Evolutionary conservation across 2,113 vertebrate species (phyloP).

Genomic region (Cynoglossus semilaevis): DNA sequence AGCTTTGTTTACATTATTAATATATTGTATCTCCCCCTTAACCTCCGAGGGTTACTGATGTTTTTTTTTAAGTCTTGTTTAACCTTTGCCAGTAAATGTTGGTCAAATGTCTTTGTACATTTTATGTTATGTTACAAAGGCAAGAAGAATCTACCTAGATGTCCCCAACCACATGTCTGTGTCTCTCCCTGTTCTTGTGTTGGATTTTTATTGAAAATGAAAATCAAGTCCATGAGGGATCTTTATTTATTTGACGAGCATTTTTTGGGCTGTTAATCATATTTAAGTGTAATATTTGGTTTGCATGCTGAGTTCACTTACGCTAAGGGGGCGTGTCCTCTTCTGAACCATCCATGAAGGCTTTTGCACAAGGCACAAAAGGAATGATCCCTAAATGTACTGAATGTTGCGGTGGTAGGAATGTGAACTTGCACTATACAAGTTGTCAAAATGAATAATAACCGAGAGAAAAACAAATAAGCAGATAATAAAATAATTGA

Average conservation of each 20-base stretch:
- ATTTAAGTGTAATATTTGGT: slow-evolving; percentile 53
- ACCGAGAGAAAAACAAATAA: slow-evolving; percentile 39
- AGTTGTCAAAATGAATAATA: slow-evolving; percentile 55
- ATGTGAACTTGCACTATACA: slow-evolving; percentile 73
- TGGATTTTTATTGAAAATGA: slow-evolving; percentile 63
- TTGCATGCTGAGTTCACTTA: slow-evolving; percentile 47
- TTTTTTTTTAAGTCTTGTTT: slow-evolving; percentile 53
- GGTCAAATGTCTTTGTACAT: slow-evolving; percentile 57
- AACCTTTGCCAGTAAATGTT: slow-evolving; percentile 65
- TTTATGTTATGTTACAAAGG: slow-evolving; percentile 57
- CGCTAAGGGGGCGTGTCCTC: slow-evolving; percentile 29
- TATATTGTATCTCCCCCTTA: slow-evolving; percentile 72
- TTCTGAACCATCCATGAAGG: slow-evolving; percentile 41
- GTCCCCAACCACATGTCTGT: slow-evolving; percentile 57
- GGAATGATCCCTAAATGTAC: slow-evolving; percentile 47
- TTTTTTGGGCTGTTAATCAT: slow-evolving; percentile 74
- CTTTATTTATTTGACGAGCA: slow-evolving; percentile 76
- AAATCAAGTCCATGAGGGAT: slow-evolving; percentile 61
- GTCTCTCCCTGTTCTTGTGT: slow-evolving; percentile 42
- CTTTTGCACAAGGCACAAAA: slow-evolving; percentile 71
- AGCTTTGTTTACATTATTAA: slow-evolving; percentile 79
- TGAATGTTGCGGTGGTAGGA: slow-evolving; percentile 56
- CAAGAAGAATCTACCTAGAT: slow-evolving; percentile 77
- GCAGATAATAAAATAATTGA: slow-evolving; percentile 11
- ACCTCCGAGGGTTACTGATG: slow-evolving; percentile 53